Evolutionary conservation across 2,797 vertebrate genomes (phyloP), one percentile per base, ranked within the genome.

Genomic region (Pangasius macronema): DNA sequence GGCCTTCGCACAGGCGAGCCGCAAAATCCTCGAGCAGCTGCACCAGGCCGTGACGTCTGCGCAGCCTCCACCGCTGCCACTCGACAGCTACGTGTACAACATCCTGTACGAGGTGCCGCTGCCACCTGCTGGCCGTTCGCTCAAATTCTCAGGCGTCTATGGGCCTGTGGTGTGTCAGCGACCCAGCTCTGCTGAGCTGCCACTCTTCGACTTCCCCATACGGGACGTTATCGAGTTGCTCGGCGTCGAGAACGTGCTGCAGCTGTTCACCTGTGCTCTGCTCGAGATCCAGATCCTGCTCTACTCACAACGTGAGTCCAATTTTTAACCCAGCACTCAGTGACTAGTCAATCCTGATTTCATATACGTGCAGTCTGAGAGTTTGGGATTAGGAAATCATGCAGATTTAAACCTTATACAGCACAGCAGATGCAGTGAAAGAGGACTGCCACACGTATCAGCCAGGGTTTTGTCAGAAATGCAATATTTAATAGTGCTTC

Each of bases 31-130:
- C 75, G 95, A 96, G 88, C 98, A 99, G 89, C 97, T 99, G 57
- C 96, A 99, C 92, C 97, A 96, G 92, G 99, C 99, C 3, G 98
- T 98, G 91, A 97, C 96, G 10, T 98, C 98, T 9, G 96, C 96
- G n/a, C 97, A 97, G 91, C 98, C 98, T 0, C 99, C 99, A 0
- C 99, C 99, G 0, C 95, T 99, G 87, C 98, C 98, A 2, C 95
- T 99, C 87, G 98, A 99, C 95, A 99, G 99, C 95, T 99, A 99
- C 94, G 97, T 99, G 95, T 99, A 96, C 95, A 99, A 99, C 87
- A 95, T 99, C 92, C 97, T 99, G 70, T 99, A 98, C 8, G 99
- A 99, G 95, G 99, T 99, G 92, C 99, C 99, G 39, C 95, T 97
- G 88, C 98, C 99, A 16, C 98, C 98, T 6, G 94, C 96, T 0